phyloP scores from a whole-genome alignment of 2,888 invertebrate species.

The Endotricha flammealis region DNA sequence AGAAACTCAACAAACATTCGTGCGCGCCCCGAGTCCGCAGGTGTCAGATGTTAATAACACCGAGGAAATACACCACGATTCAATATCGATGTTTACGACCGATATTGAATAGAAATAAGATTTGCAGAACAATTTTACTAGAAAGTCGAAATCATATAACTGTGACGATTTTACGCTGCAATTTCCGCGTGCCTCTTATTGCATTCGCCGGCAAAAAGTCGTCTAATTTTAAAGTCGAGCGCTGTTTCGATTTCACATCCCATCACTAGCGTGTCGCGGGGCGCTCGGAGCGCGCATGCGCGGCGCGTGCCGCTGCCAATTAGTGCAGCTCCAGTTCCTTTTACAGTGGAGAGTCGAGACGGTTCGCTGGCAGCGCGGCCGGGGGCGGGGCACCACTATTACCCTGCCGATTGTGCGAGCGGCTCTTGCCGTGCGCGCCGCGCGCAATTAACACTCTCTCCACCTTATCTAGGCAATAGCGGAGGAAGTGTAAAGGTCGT shows the following conservation, averaged over 20 bases:
- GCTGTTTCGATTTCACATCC: slow-evolving; percentile 70
- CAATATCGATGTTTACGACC: slow-evolving; percentile 12
- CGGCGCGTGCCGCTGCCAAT: slow-evolving; percentile 74
- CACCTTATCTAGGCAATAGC: slow-evolving; percentile 40
- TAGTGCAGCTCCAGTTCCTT: slow-evolving; percentile 76
- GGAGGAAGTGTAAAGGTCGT: slow-evolving; percentile 73
- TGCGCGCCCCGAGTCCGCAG: slow-evolving; percentile 20
- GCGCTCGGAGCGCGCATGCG: slow-evolving; percentile 46
- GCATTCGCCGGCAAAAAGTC: slow-evolving; percentile 57
- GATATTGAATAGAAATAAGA: slow-evolving; percentile 9
- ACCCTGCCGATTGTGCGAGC: slow-evolving; percentile 42
- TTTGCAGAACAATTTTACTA: slow-evolving; percentile 30
- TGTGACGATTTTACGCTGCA: slow-evolving; percentile 41
- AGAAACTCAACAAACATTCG: slow-evolving; percentile 48
- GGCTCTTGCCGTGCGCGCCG: slow-evolving; percentile 25
- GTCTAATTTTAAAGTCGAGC: slow-evolving; percentile 59
- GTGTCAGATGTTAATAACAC: slow-evolving; percentile 27
- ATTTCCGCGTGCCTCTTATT: slow-evolving; percentile 44
- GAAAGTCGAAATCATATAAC: slow-evolving; percentile 51
- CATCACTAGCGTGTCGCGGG: slow-evolving; percentile 65
- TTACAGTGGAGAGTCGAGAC: slow-evolving; percentile 63
- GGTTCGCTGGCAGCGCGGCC: slow-evolving; percentile 48
- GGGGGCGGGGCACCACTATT: slow-evolving; percentile 44
- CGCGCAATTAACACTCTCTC: slow-evolving; percentile 57
- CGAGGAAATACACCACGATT: slow-evolving; percentile 21